phyloP scores from a whole-genome alignment of 2,888 invertebrate genomes.

The Acronicta leporina region DNA sequence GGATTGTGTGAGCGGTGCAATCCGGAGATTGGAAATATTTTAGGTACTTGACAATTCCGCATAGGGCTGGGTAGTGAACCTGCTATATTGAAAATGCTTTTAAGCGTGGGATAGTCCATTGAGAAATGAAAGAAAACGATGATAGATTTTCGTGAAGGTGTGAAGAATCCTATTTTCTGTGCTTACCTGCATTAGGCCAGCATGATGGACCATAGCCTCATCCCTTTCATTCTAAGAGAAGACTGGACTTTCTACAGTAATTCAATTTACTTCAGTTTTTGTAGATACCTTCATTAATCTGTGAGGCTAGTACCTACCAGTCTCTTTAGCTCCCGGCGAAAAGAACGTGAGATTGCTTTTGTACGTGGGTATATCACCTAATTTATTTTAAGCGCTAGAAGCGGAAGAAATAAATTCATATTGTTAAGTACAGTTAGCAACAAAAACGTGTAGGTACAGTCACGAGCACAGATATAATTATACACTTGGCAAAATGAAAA shows the following conservation, averaged over 20 bases:
- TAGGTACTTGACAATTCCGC: conserved; percentile 12
- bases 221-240: too few species aligned
- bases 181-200: too few species aligned
- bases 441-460: too few species aligned
- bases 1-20: conserved; percentile 35
- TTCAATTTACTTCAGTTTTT: conserved; percentile 10
- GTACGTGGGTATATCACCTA: conserved; percentile 24
- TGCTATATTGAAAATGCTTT: conserved; percentile 1
- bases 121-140: not conserved
- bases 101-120: not conserved
- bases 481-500: too few species aligned
- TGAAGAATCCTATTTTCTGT: too few species aligned
- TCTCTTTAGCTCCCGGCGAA: not conserved
- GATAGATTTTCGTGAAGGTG: too few species aligned
- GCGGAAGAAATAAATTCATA: conserved; percentile 18
- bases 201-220: too few species aligned
- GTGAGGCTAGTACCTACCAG: not conserved
- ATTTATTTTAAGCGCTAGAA: conserved; percentile 31
- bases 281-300: not conserved
- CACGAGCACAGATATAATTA: too few species aligned
- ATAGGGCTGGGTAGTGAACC: conserved; percentile 12
- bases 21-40: conserved; percentile 56
- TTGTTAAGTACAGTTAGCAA: not conserved
- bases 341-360: conserved; percentile 18
- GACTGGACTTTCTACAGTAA: conserved; percentile 1